phyloP scores from a whole-genome alignment of 23 tunicate species.

The Styela clava region DNA sequence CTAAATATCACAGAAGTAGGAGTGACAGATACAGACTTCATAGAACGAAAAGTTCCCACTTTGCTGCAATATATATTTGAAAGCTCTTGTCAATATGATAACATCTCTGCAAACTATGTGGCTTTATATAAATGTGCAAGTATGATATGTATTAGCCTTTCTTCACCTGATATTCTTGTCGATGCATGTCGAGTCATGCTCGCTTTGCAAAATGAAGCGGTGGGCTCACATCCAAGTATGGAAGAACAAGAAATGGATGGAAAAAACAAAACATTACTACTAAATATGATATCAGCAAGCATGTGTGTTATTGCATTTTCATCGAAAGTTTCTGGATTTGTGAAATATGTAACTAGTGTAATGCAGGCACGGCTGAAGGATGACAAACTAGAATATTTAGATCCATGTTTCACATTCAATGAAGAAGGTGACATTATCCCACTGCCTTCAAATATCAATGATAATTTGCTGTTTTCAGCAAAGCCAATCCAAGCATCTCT shows the following conservation, averaged over 20 bases:
- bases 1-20: constrained; percentile 37
- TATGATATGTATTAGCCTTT: constrained; percentile 47
- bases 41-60: constrained; percentile 49
- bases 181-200: constrained; percentile 43
- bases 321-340: constrained; percentile 65
- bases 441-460: constrained; percentile 10
- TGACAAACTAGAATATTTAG: not conserved
- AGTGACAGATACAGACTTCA: constrained; percentile 52
- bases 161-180: constrained; percentile 59
- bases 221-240: not conserved
- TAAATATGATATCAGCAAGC: constrained; percentile 31
- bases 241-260: not conserved
- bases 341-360: constrained; percentile 55
- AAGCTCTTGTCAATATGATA: constrained; percentile 41
- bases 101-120: constrained; percentile 38
- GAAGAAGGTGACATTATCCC: not conserved
- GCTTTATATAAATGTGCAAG: constrained; percentile 47
- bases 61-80: constrained; percentile 60
- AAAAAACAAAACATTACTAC: constrained; percentile 16
- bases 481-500: constrained; percentile 42
- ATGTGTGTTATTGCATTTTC: constrained; percentile 57
- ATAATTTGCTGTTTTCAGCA: not conserved
- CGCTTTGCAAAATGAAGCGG: constrained; percentile 22
- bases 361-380: constrained; percentile 16
- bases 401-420: constrained; percentile 11